These are phyloP conservation scores for Neopelma chrysocephalum DNA, from an alignment of 2,797 vertebrate genomes.

Conservation along the genomic window DNA sequence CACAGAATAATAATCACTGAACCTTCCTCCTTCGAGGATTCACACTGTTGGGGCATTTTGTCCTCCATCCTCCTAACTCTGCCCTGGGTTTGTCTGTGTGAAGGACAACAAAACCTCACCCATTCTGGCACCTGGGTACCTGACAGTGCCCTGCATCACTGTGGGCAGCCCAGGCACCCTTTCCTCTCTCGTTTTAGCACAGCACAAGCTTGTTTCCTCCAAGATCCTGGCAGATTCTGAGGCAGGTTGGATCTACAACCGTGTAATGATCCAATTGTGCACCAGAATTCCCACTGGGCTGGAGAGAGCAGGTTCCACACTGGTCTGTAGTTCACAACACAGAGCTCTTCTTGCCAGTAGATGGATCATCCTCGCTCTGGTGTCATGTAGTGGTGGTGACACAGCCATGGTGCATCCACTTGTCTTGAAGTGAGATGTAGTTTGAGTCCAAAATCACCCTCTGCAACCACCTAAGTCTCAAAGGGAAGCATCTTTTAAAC, in stretches of 20 bases:
- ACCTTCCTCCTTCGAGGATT: not conserved
- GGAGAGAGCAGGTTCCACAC: not conserved
- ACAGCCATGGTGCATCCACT: not conserved
- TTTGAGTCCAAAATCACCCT: not conserved
- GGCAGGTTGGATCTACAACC: not conserved
- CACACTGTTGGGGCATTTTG: not conserved
- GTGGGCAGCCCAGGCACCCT: not conserved
- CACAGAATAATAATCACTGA: not conserved
- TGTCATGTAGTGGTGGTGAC: not conserved
- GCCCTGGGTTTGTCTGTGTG: not conserved
- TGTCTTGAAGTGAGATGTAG: not conserved
- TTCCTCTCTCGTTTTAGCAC: not conserved
- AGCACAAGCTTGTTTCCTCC: not conserved
- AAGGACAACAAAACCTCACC: not conserved
- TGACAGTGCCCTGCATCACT: not conserved
- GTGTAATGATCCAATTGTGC: fast-evolving
- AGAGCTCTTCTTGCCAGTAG: not conserved
- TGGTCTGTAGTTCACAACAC: not conserved
- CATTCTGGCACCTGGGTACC: not conserved
- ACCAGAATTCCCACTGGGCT: not conserved
- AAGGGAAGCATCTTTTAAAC: not conserved
- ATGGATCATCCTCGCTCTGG: not conserved
- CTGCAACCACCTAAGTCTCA: not conserved
- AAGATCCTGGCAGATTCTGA: not conserved
- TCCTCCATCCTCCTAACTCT: not conserved